A percentile compares a stretch with the other conserved stretches of the same genome.
These are phyloP conservation scores for Muschampia plurimacula DNA, from an alignment of 2,888 invertebrate genomes.

Conservation along the genomic window DNA sequence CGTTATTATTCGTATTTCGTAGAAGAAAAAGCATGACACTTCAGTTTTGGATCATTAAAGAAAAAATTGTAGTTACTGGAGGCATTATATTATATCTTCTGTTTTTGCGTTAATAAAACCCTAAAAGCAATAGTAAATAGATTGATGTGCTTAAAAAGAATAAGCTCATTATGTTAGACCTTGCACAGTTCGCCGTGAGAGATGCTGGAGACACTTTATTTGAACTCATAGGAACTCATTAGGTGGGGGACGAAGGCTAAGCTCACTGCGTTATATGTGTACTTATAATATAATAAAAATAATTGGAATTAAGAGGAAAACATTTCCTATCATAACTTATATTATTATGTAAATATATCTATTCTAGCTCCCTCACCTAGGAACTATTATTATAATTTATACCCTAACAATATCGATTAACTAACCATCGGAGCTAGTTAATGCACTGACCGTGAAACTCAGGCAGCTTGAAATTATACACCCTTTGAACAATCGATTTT, in stretches of 20 bases:
- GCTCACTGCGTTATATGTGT: background rate
- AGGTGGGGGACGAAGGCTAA: too few species aligned
- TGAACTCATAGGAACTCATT: too few species aligned
- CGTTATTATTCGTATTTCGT: background rate
- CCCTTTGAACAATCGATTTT: background rate
- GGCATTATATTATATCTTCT: background rate
- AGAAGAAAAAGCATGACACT: background rate
- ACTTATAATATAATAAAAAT: background rate
- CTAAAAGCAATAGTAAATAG: too few species aligned
- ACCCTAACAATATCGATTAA: slow-evolving; percentile 18
- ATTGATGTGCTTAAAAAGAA: background rate
- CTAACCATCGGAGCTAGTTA: slow-evolving; percentile 17
- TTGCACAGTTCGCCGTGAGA: too few species aligned
- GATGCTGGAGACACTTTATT: too few species aligned
- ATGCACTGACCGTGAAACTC: slow-evolving; percentile 32
- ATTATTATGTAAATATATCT: too few species aligned
- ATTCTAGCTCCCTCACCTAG: background rate
- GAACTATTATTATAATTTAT: slow-evolving; percentile 22
- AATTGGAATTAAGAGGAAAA: background rate
- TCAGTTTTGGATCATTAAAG: background rate
- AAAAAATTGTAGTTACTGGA: background rate
- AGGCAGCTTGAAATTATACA: background rate
- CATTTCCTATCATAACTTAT: background rate
- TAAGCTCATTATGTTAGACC: too few species aligned
- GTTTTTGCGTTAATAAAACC: background rate